Conservation (phyloP, 2,113 vertebrate species). For the Rhombomys opimus region DNA sequence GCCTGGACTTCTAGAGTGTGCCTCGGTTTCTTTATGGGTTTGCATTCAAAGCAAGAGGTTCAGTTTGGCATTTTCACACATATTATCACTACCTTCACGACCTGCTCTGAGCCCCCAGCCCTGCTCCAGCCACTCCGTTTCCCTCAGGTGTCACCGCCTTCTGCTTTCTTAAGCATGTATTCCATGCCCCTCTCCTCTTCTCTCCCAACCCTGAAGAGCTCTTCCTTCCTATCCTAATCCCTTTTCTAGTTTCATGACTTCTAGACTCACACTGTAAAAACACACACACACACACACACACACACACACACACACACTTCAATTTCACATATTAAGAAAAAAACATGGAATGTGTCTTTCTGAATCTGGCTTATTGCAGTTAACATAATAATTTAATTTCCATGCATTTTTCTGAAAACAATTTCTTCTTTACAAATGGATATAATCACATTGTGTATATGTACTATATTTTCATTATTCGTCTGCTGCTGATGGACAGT, state of each 20-base stretch:
- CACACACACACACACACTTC: no score
- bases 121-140: not conserved
- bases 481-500: no score
- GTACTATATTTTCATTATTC: no score
- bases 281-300: not conserved
- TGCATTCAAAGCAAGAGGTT: not conserved
- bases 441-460: not conserved
- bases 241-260: not conserved
- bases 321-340: not conserved
- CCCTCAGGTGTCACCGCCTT: not conserved
- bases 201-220: not conserved
- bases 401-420: not conserved
- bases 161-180: not conserved
- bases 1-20: not conserved
- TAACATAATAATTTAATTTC: not conserved
- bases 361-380: not conserved
- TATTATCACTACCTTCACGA: no score
- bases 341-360: not conserved
- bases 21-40: slow-evolving; percentile 3
- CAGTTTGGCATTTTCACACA: not conserved
- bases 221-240: not conserved
- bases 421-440: not conserved
- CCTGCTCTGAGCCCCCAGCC: not conserved
- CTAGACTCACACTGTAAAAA: not conserved
- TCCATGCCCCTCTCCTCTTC: not conserved